A percentile compares a stretch with the other conserved stretches of the same genome.
phyloP scores from a whole-genome alignment of 2,888 invertebrate species.

The Stenodema calcarata region DNA sequence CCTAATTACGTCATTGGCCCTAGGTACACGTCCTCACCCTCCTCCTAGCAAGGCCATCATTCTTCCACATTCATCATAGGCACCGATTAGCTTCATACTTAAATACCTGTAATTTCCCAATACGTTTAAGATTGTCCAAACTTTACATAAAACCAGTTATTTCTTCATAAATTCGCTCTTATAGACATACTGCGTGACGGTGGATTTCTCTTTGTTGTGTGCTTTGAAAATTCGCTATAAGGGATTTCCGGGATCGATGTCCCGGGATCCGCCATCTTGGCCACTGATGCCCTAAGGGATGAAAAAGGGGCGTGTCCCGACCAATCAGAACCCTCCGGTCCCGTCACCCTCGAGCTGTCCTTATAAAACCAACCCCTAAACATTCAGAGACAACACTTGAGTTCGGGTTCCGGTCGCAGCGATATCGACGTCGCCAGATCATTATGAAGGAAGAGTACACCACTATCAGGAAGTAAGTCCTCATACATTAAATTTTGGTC shows the following conservation, averaged over 20 bases:
- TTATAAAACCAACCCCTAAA: not conserved
- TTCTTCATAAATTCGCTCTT: too few relatives aligned
- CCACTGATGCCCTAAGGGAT: not conserved
- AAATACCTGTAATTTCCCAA: too few relatives aligned
- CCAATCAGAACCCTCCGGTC: not conserved
- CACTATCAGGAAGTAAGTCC: conserved; percentile 22
- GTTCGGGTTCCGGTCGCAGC: not conserved
- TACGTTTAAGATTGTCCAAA: too few relatives aligned
- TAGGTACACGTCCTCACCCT: too few relatives aligned
- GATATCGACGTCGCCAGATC: not conserved
- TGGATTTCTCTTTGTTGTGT: too few relatives aligned
- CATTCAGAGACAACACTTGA: not conserved
- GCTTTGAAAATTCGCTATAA: not conserved
- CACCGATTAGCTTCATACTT: too few relatives aligned
- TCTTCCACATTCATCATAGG: too few relatives aligned
- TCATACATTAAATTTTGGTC: too few relatives aligned
- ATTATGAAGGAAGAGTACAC: conserved; percentile 40
- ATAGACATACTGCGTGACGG: too few relatives aligned
- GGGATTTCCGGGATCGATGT: conserved; percentile 5
- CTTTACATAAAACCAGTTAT: too few relatives aligned
- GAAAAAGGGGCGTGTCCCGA: not conserved
- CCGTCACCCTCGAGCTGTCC: not conserved
- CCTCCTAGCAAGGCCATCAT: too few relatives aligned
- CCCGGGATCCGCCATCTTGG: not conserved
- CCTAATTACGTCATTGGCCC: too few relatives aligned